Percentiles rank a stretch among this genome's conserved stretches.
Evolutionary conservation across 2,888 invertebrate genomes (phyloP).

Genomic region (Gymnoscelis rufifasciata): DNA sequence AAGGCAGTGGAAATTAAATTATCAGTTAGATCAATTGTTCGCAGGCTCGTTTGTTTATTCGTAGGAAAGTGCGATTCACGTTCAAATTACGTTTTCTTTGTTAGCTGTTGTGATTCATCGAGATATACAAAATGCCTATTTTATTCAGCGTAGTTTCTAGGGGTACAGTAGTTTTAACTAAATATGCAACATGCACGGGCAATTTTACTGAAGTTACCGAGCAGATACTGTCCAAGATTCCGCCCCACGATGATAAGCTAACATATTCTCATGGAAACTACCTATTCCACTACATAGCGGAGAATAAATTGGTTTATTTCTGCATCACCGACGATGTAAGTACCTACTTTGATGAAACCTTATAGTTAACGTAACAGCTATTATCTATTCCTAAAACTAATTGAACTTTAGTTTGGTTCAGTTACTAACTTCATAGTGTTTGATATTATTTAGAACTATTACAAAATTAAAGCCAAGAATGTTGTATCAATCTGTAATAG

Average conservation of each 20-base stretch:
- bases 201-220: slow-evolving; percentile 97
- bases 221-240: slow-evolving; percentile 92
- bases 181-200: slow-evolving; percentile 94
- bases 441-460: too few relatives aligned
- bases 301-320: slow-evolving; percentile 92
- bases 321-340: slow-evolving; percentile 96
- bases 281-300: slow-evolving; percentile 93
- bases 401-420: too few relatives aligned
- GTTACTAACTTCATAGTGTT: too few relatives aligned
- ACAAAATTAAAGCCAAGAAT: too few relatives aligned
- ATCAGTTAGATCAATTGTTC: too few relatives aligned
- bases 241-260: slow-evolving; percentile 92
- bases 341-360: slow-evolving; percentile 29
- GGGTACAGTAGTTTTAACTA: slow-evolving; percentile 90
- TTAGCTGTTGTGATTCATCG: slow-evolving; percentile 29
- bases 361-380: too few relatives aligned
- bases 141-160: slow-evolving; percentile 93
- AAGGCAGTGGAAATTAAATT: too few relatives aligned
- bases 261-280: slow-evolving; percentile 96
- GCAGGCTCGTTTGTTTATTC: background rate
- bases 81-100: slow-evolving; percentile 7
- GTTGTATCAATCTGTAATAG: too few relatives aligned
- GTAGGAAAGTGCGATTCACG: background rate
- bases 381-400: too few relatives aligned
- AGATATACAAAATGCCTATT: slow-evolving; percentile 86